Percentiles rank a stretch among this genome's conserved stretches.
phyloP scores from a whole-genome alignment of 2,888 invertebrate genomes.

The Ophraella communa region DNA sequence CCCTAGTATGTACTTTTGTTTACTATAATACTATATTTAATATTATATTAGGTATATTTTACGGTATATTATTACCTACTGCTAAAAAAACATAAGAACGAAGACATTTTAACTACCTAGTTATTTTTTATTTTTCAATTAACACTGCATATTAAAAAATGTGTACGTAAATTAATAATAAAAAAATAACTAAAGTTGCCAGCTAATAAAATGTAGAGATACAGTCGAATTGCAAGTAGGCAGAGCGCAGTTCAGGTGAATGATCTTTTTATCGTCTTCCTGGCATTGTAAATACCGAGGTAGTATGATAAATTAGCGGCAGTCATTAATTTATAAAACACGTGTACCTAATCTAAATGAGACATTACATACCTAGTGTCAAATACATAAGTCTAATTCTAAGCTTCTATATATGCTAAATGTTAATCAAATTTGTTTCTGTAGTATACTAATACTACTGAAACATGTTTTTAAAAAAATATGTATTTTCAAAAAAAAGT shows the following conservation, averaged over 20 bases:
- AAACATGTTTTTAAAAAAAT: too few relatives aligned
- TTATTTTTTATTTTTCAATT: background rate
- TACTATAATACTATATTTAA: background rate
- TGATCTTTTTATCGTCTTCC: constrained; percentile 27
- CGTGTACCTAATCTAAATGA: too few relatives aligned
- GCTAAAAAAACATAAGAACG: background rate
- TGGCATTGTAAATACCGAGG: constrained; percentile 17
- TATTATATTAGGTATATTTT: background rate
- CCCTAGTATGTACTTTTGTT: too few relatives aligned
- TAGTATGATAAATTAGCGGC: background rate
- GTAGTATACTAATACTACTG: too few relatives aligned
- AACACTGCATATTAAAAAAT: background rate
- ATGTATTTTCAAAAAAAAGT: too few relatives aligned
- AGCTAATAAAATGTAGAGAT: constrained; percentile 17
- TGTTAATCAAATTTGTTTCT: too few relatives aligned
- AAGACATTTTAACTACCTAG: background rate
- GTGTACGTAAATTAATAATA: background rate
- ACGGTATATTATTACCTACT: too few relatives aligned
- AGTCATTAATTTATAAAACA: background rate
- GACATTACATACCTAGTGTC: too few relatives aligned
- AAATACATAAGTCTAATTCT: too few relatives aligned
- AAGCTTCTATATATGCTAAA: too few relatives aligned
- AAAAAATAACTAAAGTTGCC: background rate
- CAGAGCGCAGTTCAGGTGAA: constrained; percentile 32
- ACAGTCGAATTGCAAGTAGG: constrained; percentile 14